A percentile compares a stretch with the other conserved stretches of the same genome.
phyloP scores from a whole-genome alignment of 1,140 invertebrate species.

The Aculops lycopersici region DNA sequence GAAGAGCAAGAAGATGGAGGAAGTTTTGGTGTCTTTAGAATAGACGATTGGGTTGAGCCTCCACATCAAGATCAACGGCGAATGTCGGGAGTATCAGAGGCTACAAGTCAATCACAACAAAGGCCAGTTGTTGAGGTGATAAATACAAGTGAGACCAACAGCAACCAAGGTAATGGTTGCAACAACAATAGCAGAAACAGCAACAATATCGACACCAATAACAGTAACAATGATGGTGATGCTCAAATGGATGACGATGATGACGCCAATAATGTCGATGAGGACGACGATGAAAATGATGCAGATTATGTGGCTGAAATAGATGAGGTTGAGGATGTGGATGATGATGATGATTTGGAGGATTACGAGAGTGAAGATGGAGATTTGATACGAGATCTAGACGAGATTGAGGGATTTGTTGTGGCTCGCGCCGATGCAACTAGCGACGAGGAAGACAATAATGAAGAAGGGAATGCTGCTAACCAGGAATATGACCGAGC shows the following conservation, averaged over 20 bases:
- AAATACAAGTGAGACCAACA: too few relatives aligned
- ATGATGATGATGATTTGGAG: not conserved
- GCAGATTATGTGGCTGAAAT: not conserved
- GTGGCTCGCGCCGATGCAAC: too few relatives aligned
- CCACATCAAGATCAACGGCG: too few relatives aligned
- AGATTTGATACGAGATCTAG: too few relatives aligned
- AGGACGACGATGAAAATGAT: not conserved
- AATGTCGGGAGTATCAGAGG: too few relatives aligned
- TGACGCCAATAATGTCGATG: not conserved
- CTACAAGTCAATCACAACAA: too few relatives aligned
- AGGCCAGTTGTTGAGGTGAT: too few relatives aligned
- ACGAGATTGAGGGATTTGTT: too few relatives aligned
- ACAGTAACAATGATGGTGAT: not conserved
- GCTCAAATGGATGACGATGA: not conserved
- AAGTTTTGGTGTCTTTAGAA: too few relatives aligned
- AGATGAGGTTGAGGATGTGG: not conserved
- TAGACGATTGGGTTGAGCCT: too few relatives aligned
- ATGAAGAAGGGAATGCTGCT: not conserved
- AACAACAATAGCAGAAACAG: not conserved
- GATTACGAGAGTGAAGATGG: not conserved
- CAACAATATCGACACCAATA: not conserved
- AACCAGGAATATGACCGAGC: conserved; percentile 11
- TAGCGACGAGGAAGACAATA: not conserved
- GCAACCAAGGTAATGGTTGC: not conserved
- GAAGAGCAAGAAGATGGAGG: too few relatives aligned